Evolutionary conservation across 2,797 vertebrate genomes (phyloP), one percentile per base, ranked within the genome.

Genomic region (Arctocebus calabarensis): DNA sequence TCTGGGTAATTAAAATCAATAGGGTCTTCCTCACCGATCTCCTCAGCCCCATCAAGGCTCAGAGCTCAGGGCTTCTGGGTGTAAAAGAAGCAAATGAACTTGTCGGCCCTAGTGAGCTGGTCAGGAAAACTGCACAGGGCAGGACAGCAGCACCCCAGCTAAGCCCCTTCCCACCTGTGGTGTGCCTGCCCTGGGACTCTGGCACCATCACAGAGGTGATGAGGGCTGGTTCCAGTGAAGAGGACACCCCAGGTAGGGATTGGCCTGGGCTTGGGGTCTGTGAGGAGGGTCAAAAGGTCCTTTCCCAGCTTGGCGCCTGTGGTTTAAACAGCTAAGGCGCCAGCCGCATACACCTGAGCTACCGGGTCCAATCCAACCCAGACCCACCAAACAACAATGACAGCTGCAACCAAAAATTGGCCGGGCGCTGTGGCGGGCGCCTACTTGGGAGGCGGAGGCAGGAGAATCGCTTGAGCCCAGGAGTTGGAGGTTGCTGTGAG

Each of bases 1-100:
- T 99, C 98, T 98, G 98, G 97, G 99, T 99, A 99, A 99, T 99
- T 99, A 99, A 99, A 99, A 99, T 99, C 99, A 99, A 99, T 99
- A 99, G 99, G 99, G 99, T 99, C 99, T 99, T 99, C 98, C 99
- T 99, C 98, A 25, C 99, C 98, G 98, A 98, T 98, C 98, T 99
- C 98, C 98, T 98, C 99, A 99, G 99, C 98, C 98, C 98, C 98
- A 97, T 97, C 97, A 94, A 96, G 96, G 97, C 98, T 97, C 97
- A 93, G 97, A 94, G 94, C 96, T 97, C 91, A 0, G 77, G 97
- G 97, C 98, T 98, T 98, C 98, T 96, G 87, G 96, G 95, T 97
- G 97, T 97, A 97, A 97, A 98, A 97, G 91, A 95, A 97, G 98
- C 97, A 98, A 98, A 98, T 97, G 98, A 98, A 98, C 98, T 97